phyloP scores from a whole-genome alignment of 2,113 vertebrate genomes.

The Numenius arquata region DNA sequence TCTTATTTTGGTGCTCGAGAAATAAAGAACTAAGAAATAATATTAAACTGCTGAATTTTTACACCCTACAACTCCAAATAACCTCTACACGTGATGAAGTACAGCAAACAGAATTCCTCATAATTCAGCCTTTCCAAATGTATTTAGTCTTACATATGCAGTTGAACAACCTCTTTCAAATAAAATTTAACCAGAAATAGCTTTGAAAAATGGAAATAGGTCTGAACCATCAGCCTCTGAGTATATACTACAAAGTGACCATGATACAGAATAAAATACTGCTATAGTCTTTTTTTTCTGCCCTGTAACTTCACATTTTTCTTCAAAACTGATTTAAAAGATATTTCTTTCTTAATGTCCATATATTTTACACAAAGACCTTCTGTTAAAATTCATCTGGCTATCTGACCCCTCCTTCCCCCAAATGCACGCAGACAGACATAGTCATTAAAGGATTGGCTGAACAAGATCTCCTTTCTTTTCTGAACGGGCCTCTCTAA shows the following conservation, averaged over 20 bases:
- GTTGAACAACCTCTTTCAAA: background rate
- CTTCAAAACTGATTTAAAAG: background rate
- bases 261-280: background rate
- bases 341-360: background rate
- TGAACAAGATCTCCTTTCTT: conserved; percentile 62
- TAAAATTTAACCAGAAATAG: background rate
- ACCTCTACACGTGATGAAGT: background rate
- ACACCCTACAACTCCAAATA: background rate
- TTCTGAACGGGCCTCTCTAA: conserved; percentile 6
- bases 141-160: background rate
- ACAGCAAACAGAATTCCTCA: background rate
- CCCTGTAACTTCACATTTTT: background rate
- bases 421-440: background rate
- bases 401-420: background rate
- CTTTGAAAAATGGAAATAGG: background rate
- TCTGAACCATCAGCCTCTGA: background rate
- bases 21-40: background rate
- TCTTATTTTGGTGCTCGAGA: background rate
- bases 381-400: conserved; percentile 53
- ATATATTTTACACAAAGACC: conserved; percentile 47
- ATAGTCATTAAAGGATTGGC: conserved; percentile 37
- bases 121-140: background rate
- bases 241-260: background rate
- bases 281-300: background rate
- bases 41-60: background rate